Evolutionary conservation across 2,888 invertebrate species (phyloP), one percentile per base, ranked within the genome.

Genomic region (Aplocera efformata): DNA sequence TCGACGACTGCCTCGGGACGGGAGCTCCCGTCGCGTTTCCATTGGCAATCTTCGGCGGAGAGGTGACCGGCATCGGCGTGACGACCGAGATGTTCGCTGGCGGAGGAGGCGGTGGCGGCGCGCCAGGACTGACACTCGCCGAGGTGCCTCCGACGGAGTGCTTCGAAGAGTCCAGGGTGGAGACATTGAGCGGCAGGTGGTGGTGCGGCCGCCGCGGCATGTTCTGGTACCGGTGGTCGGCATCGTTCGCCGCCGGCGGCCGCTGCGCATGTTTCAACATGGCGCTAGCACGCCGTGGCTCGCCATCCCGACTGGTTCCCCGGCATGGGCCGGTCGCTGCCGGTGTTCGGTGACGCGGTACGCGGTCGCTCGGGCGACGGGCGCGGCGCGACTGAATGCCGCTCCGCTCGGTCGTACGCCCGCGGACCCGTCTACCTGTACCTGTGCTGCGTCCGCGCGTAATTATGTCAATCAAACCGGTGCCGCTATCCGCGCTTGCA

Each of bases 191-290:
- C 37, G 92, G 91, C 58, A 92, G 91, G 60, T 91, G 90, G 67
- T 88, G 88, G 77, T 86, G 88, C 82, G 88, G 88, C 82, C 88
- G 88, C 80, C 89, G 85, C 73, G 88, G 88, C 82, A 88, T 88
- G 72, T 88, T 88, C 71, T 88, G 89, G 77, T 89, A 88, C 60
- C 88, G 84, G 69, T 82, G 86, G 65, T 90, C 90, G 68, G 77
- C 84, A 83, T 84, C 85, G 72, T 72, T 82, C 58, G 81, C 83
- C 81, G 84, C 79, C 71, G 85, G 83, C 84, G 85, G 85, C 85
- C 86, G 85, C 85, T 88, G 89, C 75, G 93, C 92, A 88, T 93
- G 93, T 85, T 93, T 93, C 90, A 93, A 90, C 93, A 93, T 93
- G 80, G 74, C 83, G 79, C 71, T 74, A 76, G 77, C 72, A 75